Percentiles rank a stretch among this genome's conserved stretches.
Conservation (phyloP, 1,140 invertebrate species). For the Asbolus verrucosus region DNA sequence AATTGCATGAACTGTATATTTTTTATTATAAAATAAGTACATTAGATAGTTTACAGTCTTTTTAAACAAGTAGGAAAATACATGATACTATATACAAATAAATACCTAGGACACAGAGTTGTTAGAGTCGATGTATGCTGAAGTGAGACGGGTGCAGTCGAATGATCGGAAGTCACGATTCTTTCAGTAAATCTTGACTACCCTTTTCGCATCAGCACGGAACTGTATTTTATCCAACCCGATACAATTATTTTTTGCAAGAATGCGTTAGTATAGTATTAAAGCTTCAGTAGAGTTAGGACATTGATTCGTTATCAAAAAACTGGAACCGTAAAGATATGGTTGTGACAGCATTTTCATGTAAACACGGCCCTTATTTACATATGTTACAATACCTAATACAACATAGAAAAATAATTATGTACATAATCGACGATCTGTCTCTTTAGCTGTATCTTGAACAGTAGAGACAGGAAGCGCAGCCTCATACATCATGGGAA, state of each 20-base stretch:
- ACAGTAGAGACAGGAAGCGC: slow-evolving; percentile 56
- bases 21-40: slow-evolving; percentile 26
- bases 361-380: neutral
- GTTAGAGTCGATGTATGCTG: too few relatives aligned
- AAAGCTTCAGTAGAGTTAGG: neutral
- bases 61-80: slow-evolving; percentile 33
- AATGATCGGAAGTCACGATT: too few relatives aligned
- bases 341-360: slow-evolving; percentile 5
- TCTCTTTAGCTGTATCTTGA: slow-evolving; percentile 55
- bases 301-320: too few relatives aligned
- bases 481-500: slow-evolving; percentile 61
- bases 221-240: neutral
- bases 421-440: slow-evolving; percentile 16
- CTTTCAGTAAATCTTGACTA: too few relatives aligned
- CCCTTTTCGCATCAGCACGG: neutral
- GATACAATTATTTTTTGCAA: slow-evolving; percentile 1
- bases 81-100: slow-evolving; percentile 19
- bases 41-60: slow-evolving; percentile 27
- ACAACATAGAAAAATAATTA: slow-evolving; percentile 6
- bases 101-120: neutral
- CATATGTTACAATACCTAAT: neutral
- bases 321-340: neutral
- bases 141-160: too few relatives aligned
- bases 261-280: slow-evolving; percentile 6
- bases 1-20: too few relatives aligned